Percentiles rank a stretch among this genome's conserved stretches.
Evolutionary conservation across 2,113 vertebrate genomes (phyloP).

Genomic region (Perca flavescens): DNA sequence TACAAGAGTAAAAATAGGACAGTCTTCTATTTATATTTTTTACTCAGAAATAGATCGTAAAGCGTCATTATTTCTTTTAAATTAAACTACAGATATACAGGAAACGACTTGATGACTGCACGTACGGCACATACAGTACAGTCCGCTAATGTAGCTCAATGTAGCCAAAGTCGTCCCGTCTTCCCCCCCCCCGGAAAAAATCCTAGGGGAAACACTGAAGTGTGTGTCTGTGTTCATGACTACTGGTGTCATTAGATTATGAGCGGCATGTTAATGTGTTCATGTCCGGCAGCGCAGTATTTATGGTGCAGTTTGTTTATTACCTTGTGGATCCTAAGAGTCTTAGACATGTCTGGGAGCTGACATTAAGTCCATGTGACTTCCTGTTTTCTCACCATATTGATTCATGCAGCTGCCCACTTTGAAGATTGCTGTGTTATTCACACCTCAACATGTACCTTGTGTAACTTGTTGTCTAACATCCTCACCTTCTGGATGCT

Average conservation of each 20-base stretch:
- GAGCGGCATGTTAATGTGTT: constrained; percentile 30
- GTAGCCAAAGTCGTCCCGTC: no score
- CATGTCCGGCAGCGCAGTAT: constrained; percentile 1
- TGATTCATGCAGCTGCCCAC: constrained; percentile 32
- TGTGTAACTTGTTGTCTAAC: constrained; percentile 29
- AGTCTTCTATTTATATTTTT: no score
- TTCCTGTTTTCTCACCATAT: constrained; percentile 26
- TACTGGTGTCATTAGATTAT: constrained; percentile 4
- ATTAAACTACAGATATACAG: no score
- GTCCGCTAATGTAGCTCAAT: no score
- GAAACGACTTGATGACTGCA: no score
- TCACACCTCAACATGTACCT: constrained; percentile 5
- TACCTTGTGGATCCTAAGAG: constrained; percentile 17
- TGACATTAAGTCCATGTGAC: constrained; percentile 41
- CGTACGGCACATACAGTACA: no score
- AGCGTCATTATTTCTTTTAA: no score
- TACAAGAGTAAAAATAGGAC: no score
- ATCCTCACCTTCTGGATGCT: constrained; percentile 58
- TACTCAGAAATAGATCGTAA: no score
- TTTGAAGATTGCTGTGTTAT: constrained; percentile 36
- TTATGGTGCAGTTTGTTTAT: constrained; percentile 27
- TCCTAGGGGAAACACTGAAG: background rate
- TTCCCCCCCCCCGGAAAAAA: no score
- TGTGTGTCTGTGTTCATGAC: constrained; percentile 3
- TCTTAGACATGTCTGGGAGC: constrained; percentile 22